Conservation (phyloP, 2,797 vertebrate genomes). For the Capromys pilorides region DNA sequence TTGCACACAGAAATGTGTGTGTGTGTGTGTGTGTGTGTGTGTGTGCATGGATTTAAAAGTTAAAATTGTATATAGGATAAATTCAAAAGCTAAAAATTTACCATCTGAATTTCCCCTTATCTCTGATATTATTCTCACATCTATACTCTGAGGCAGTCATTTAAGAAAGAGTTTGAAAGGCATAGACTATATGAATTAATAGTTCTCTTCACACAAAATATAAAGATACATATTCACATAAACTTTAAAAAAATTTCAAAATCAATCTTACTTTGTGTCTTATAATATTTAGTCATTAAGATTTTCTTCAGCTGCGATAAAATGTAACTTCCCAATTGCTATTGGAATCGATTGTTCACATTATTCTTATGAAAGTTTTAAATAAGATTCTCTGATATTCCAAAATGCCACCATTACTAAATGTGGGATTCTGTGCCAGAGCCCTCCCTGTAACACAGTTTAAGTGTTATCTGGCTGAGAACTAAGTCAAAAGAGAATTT, state of each 20-base stretch:
- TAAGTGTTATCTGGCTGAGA: not conserved
- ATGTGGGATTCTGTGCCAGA: not conserved
- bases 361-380: not conserved
- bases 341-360: not conserved
- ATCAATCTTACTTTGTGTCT: not conserved
- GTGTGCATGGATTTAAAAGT: not conserved
- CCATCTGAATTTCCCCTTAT: not conserved
- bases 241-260: not conserved
- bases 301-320: not conserved
- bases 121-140: not conserved
- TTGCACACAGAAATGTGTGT: not conserved
- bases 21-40: accelerated
- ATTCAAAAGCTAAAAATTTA: not conserved
- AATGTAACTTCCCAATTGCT: not conserved
- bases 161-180: not conserved
- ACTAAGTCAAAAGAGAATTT: not conserved
- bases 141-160: not conserved
- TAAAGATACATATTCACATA: not conserved
- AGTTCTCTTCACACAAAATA: not conserved
- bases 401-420: not conserved
- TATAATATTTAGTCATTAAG: not conserved
- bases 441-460: not conserved
- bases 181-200: not conserved
- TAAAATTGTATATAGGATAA: not conserved
- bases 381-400: no score